These are phyloP conservation scores for Bellardia bayeri DNA, from an alignment of 2,888 invertebrate species.

Conservation along the genomic window DNA sequence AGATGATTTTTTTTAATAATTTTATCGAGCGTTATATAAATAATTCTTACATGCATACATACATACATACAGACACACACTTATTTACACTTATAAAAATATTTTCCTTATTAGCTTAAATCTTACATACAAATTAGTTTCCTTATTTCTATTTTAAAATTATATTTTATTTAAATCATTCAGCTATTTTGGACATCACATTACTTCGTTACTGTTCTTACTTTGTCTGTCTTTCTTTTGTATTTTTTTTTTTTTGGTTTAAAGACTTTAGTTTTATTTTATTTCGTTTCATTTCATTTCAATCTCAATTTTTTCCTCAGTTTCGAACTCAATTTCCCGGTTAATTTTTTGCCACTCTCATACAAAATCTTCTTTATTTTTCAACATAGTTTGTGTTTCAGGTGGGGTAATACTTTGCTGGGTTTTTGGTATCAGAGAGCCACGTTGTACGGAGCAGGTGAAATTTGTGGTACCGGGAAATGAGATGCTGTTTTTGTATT, in stretches of 20 bases:
- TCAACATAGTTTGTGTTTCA: slow-evolving; percentile 80
- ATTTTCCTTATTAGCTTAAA: not conserved
- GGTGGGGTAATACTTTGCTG: slow-evolving; percentile 72
- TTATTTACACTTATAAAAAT: slow-evolving; percentile 3
- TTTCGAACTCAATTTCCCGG: no score
- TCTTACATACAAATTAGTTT: not conserved
- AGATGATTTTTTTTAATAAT: not conserved
- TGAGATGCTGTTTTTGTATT: slow-evolving; percentile 84
- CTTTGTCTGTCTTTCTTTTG: not conserved
- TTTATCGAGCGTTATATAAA: not conserved
- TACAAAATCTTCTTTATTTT: slow-evolving; percentile 81
- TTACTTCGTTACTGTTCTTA: slow-evolving; percentile 31
- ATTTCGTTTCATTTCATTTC: slow-evolving; percentile 24
- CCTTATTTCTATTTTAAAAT: not conserved
- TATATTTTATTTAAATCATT: not conserved
- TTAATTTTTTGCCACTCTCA: slow-evolving; percentile 12
- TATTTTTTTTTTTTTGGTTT: not conserved
- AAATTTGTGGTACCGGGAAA: slow-evolving; percentile 80
- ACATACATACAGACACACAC: not conserved
- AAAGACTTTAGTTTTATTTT: not conserved
- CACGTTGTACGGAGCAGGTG: slow-evolving; percentile 78
- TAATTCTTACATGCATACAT: not conserved
- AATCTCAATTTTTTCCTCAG: not conserved
- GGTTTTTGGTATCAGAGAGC: slow-evolving; percentile 71
- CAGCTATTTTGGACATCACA: slow-evolving; percentile 54